Conservation (phyloP, 2,797 vertebrate genomes). For the Peromyscus attwateri region DNA sequence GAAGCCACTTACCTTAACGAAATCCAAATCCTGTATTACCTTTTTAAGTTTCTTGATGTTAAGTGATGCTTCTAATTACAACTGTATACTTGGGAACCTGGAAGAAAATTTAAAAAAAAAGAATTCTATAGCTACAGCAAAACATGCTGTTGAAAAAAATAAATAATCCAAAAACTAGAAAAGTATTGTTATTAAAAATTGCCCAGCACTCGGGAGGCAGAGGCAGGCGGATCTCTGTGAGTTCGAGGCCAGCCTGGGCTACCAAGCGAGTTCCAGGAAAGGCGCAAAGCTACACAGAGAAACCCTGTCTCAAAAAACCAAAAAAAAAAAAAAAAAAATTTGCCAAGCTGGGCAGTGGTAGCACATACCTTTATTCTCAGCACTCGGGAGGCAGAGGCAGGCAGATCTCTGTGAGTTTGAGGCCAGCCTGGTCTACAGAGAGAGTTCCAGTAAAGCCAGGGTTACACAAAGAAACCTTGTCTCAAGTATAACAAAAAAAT, state of each 20-base stretch:
- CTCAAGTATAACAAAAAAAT: neutral
- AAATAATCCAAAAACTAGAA: neutral
- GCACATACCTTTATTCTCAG: too few species aligned
- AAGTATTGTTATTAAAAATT: neutral
- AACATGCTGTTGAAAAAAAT: conserved; percentile 29
- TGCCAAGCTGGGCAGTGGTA: too few species aligned
- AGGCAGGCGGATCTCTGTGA: neutral
- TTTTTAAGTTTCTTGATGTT: conserved; percentile 60
- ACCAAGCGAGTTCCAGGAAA: neutral
- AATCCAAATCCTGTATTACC: conserved; percentile 52
- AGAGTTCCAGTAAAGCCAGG: neutral
- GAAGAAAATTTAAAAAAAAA: neutral
- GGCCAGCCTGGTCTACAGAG: neutral
- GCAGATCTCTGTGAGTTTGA: neutral
- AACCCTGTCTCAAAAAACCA: neutral
- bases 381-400: neutral
- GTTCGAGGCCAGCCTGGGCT: neutral
- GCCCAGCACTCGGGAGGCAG: neutral
- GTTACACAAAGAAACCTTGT: neutral
- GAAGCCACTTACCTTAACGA: conserved; percentile 68
- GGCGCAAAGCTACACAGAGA: too few species aligned
- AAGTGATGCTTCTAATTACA: conserved; percentile 43
- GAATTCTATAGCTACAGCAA: neutral
- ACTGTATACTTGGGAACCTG: conserved; percentile 32
- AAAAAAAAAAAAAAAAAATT: too few species aligned